Evolutionary conservation across 2,888 invertebrate species (phyloP), one percentile per base, ranked within the genome.

Genomic region (Neocrepidodera transversa): DNA sequence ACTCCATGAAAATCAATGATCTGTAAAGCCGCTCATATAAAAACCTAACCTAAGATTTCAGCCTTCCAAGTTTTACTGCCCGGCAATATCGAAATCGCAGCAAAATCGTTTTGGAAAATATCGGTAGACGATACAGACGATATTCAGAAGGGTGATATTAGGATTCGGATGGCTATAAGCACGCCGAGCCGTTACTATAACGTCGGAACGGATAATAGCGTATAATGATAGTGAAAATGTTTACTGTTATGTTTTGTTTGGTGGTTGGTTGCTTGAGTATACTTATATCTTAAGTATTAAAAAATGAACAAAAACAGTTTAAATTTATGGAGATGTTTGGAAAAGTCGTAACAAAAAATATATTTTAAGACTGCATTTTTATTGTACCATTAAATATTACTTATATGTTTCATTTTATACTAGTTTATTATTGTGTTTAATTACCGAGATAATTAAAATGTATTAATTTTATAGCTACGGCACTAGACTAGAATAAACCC

Each of bases 1-100:
- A 23, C 14, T 50, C 23, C 36, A 11, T 20, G 38, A 28, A 51
- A 51, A 51, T 49, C 49, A 36, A 49, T 35, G 49, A 18, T 17
- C 20, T n/a, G 47, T 5, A 35, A 49, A 49, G 8, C 35, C 20
- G 20, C 35, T 35, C 11, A 11, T 10, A 11, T 2, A 6, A 30
- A 47, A 47, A 11, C 10, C 11, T 18, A 49, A 32, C 49, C 18
- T 11, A 6, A 18, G 35, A 49, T 49, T 35, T 49, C 13, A 10
- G 35, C 20, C 6, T 11, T 13, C 6, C 5, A 11, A 11, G 20
- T 20, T 32, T 35, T 14, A 18, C 32, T 13, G 4, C 49, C n/a
- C 30, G 14, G 16, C 30, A 30, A 17, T 17, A 17, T 28, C 17
- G 11, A 18, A 49, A 49, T 8, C 17, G 20, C 14, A 5, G 11